phyloP scores from a whole-genome alignment of 1,140 invertebrate species.

The Schmidtea mediterranea region DNA sequence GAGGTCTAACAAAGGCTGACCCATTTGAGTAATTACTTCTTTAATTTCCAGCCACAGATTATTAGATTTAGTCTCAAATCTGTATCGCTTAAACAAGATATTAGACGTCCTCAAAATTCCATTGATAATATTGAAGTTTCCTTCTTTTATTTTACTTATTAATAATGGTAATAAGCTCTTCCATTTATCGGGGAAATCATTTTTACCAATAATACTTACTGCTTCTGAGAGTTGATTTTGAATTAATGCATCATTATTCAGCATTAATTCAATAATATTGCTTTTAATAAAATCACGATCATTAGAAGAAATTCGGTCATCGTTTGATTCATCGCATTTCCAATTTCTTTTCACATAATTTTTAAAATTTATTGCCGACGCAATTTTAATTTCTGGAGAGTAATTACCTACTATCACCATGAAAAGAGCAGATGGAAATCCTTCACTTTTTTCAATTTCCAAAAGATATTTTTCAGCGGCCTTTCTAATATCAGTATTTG shows the following conservation, averaged over 20 bases:
- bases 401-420: slow-evolving; percentile 52
- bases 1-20: slow-evolving; percentile 63
- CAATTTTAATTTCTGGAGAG: slow-evolving; percentile 47
- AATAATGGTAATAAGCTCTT: slow-evolving; percentile 58
- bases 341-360: slow-evolving; percentile 86
- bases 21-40: slow-evolving; percentile 71
- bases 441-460: slow-evolving; percentile 58
- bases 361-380: slow-evolving; percentile 72
- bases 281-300: not conserved
- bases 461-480: slow-evolving; percentile 65
- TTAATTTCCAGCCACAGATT: slow-evolving; percentile 81
- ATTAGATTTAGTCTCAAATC: slow-evolving; percentile 80
- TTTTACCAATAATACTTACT: slow-evolving; percentile 66
- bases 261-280: not conserved
- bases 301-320: slow-evolving; percentile 3
- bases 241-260: not conserved
- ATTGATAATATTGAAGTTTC: slow-evolving; percentile 78
- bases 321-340: slow-evolving; percentile 37
- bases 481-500: slow-evolving; percentile 46
- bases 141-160: slow-evolving; percentile 61
- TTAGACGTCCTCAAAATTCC: slow-evolving; percentile 73
- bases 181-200: slow-evolving; percentile 82
- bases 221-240: slow-evolving; percentile 49
- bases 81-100: slow-evolving; percentile 59
- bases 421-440: slow-evolving; percentile 58